Evolutionary conservation across 2,113 vertebrate species (phyloP).

Genomic region (Melanerpes formicivorus): DNA sequence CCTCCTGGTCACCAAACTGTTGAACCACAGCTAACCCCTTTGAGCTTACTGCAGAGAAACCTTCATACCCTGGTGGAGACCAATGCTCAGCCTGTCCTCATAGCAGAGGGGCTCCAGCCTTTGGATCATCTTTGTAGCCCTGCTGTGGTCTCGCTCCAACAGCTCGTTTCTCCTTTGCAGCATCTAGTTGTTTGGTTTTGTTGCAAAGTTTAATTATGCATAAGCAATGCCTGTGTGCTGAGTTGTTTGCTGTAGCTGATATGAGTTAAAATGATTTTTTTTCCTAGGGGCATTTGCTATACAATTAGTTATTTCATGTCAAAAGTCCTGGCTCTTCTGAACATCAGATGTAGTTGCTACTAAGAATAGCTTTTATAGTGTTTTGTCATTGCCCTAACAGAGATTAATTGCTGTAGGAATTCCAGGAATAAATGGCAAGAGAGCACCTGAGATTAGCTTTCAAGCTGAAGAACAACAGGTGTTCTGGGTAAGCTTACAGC

Average conservation of each 20-base stretch:
- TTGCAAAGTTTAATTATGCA: conserved; percentile 2
- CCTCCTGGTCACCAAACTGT: neutral
- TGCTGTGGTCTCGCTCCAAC: no score
- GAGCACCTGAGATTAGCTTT: neutral
- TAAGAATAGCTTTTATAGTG: neutral
- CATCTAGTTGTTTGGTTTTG: neutral
- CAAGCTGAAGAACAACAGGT: neutral
- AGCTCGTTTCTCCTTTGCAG: neutral
- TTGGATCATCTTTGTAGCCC: no score
- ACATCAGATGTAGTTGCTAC: neutral
- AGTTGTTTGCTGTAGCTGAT: neutral
- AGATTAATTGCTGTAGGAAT: neutral
- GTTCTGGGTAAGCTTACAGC: neutral
- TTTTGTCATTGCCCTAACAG: neutral
- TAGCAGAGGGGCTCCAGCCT: no score
- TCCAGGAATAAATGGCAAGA: neutral
- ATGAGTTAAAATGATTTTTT: neutral
- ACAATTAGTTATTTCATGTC: neutral
- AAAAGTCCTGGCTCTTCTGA: neutral
- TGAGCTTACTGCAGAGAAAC: neutral
- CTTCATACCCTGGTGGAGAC: neutral
- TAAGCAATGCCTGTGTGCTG: neutral
- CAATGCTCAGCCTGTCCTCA: neutral
- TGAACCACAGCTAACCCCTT: neutral
- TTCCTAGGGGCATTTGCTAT: neutral